phyloP scores from a whole-genome alignment of 2,797 vertebrate species.

The Tolypeutes matacus region DNA sequence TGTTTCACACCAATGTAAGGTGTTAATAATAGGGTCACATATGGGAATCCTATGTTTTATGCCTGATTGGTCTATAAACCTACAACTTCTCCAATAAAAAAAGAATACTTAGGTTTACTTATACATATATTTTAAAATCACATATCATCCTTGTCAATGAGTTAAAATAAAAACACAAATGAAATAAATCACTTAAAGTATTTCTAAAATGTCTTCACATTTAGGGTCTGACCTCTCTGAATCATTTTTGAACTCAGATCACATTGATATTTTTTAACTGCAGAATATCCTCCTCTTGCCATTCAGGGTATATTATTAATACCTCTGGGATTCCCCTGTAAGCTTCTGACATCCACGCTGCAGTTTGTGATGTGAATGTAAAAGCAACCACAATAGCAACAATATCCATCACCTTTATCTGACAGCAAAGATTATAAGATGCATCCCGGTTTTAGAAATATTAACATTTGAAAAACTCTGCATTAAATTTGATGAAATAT shows the following conservation, averaged over 20 bases:
- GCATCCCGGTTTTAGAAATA: not conserved
- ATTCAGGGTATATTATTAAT: rapidly evolving
- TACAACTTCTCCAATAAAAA: no score
- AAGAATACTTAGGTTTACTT: not conserved
- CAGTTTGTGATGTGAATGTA: not conserved
- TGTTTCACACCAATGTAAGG: no score
- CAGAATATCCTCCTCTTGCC: rapidly evolving
- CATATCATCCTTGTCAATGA: not conserved
- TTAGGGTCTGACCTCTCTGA: rapidly evolving
- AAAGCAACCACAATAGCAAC: no score
- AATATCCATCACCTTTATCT: not conserved
- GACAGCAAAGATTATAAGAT: not conserved
- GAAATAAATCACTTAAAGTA: no score
- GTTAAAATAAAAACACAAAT: not conserved
- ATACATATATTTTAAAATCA: not conserved
- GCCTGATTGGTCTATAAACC: no score
- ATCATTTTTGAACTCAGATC: no score
- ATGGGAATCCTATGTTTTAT: no score
- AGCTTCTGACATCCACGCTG: no score
- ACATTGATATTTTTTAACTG: rapidly evolving
- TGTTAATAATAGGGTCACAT: no score
- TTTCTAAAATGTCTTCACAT: not conserved
- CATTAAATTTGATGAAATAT: not conserved
- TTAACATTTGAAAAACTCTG: not conserved
- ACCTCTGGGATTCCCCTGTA: not conserved